Base-by-base conservation (phyloP, 2,888 invertebrate genomes). In the Chirona hameri region DNA sequence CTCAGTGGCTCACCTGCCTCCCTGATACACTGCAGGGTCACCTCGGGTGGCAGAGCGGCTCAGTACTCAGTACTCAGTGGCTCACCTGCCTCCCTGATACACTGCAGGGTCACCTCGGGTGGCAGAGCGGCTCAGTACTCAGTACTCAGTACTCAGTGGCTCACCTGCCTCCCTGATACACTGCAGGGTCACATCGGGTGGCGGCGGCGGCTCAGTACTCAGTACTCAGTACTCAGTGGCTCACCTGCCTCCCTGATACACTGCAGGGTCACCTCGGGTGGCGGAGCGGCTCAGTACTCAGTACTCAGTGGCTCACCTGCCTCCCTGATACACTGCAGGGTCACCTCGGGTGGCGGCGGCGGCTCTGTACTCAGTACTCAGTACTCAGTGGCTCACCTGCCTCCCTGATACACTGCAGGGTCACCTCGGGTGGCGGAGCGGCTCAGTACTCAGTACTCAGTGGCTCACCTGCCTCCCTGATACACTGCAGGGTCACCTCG, bases 51-150 rank as follows among this genome's bases (percentile, higher is more conserved):
- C 65, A 27, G 65, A 27, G 10, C 65, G 65, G n/a, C 65, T 65
- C 39, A 39, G 39, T 39, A 39, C n/a, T n/a, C n/a, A n/a, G n/a
- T 52, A 4, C 18, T 52, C 52, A 52, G 52, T 52, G 7, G 52
- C 65, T 65, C 65, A 65, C 65, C 65, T n/a, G 65, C 65, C n/a
- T 65, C 65, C 65, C 27, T 65, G 65, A 65, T 65, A 12, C n/a
- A 12, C 65, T 65, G 65, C 27, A 65, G 65, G 5, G 65, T 65
- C n/a, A 27, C 10, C 65, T 65, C 65, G n/a, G 65, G 65, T 27
- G 27, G n/a, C 65, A 27, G 65, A 27, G 10, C 65, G 65, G n/a
- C 65, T 65, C 39, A 7, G 39, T n/a, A n/a, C 39, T 39, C 39
- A 39, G 39, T 39, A 39, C n/a, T n/a, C n/a, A n/a, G n/a, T 52